Base-by-base conservation (phyloP, 2,888 invertebrate genomes). In the Campaea margaritaria region DNA sequence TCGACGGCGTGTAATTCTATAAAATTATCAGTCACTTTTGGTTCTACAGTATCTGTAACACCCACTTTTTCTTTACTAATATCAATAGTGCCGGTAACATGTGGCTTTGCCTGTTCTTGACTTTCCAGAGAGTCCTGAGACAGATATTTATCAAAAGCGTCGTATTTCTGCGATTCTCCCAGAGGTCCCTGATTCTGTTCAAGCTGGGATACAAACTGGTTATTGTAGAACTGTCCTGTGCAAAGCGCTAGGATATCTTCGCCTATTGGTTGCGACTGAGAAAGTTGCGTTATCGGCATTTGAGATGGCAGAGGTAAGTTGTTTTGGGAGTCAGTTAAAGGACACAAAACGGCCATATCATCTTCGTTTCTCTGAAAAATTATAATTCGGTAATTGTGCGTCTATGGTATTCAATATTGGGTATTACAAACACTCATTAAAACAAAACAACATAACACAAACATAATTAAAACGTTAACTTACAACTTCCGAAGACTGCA, bases 191-290 rank as follows among this genome's bases (percentile, higher is more conserved):
- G 52, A 16, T 41, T 51, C 9, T 46, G 58, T 5, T 65, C 68
- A 11, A 69, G 53, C 65, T 71, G 83, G 38, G 88, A 81, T 42
- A 91, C 70, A 64, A 91, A 88, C 59, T 84, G 78, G 49, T 88
- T 89, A 21, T 91, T 87, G 70, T 91, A 93, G 73, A 94, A 94
- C 60, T 93, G 88, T 0, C 94, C 94, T 5, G 94, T 94, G 68
- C 94, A 94, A 12, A 94, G 73, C 5, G 85, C 93, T 44, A 93
- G 70, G 5, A 94, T 73, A 68, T 93, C 93, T 60, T 91, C 93
- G 39, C 93, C 93, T 47, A 93, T 79, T 49, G 82, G 75, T 69
- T 81, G 83, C 2, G 87, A 84, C 51, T 85, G 79, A 11, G 88
- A 81, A 2, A 74, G 56, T 46, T 85, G 85, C 7, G 76, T 66